phyloP scores from a whole-genome alignment of 2,888 invertebrate genomes.

The Epirrhoe alternata region DNA sequence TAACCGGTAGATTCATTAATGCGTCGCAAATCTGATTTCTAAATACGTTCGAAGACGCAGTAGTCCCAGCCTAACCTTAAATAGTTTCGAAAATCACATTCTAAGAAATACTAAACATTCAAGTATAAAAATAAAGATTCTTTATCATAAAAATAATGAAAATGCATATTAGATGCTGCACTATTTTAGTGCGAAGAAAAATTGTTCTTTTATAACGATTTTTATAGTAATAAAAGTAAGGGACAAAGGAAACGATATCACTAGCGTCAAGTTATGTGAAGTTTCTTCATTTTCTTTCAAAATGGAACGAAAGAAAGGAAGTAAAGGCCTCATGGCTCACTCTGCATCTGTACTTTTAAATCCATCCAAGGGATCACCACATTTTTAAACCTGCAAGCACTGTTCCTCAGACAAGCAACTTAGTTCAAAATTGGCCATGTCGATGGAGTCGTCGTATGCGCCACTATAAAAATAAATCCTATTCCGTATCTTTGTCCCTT shows the following conservation, averaged over 20 bases:
- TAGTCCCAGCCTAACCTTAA: constrained; percentile 34
- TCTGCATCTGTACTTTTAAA: not conserved
- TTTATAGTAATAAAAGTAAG: not conserved
- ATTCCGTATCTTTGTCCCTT: constrained; percentile 2
- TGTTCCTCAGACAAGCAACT: too few species aligned
- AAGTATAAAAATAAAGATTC: constrained; percentile 42
- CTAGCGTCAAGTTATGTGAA: not conserved
- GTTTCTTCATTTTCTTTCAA: not conserved
- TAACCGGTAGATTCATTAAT: not conserved
- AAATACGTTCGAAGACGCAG: constrained; percentile 20
- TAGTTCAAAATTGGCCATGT: too few species aligned
- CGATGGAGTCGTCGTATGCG: too few species aligned
- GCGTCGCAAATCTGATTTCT: constrained; percentile 6
- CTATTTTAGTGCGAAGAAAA: constrained; percentile 17
- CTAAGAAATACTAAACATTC: constrained; percentile 34
- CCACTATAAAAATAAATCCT: too few species aligned
- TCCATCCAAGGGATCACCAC: too few species aligned
- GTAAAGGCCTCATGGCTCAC: not conserved
- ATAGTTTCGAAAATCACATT: constrained; percentile 41
- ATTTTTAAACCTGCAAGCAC: too few species aligned
- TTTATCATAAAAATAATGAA: constrained; percentile 29
- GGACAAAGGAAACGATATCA: not conserved
- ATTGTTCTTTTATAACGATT: constrained; percentile 7
- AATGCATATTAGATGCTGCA: constrained; percentile 36
- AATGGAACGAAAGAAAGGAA: not conserved